Conservation (phyloP, 1,140 invertebrate species). For the Pseudomyrmex sp. region DNA sequence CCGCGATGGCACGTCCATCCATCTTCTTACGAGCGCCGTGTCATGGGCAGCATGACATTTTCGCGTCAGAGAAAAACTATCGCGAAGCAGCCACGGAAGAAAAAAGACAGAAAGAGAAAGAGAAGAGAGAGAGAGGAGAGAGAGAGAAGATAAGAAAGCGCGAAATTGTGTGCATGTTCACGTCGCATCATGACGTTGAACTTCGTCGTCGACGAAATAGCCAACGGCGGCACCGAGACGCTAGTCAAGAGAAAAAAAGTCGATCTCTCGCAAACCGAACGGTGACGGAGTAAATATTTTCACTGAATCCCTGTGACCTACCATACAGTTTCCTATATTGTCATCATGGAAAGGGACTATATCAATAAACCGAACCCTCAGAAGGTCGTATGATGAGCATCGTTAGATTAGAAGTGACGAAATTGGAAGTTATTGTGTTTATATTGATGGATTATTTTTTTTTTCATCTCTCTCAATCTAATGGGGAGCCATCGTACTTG, state of each 20-base stretch:
- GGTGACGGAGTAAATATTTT: slow-evolving; percentile 54
- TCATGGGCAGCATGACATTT: slow-evolving; percentile 65
- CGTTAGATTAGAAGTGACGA: neutral
- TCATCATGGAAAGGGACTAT: slow-evolving; percentile 16
- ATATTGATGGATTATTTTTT: neutral
- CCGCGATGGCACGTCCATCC: slow-evolving; percentile 37
- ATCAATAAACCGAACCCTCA: slow-evolving; percentile 38
- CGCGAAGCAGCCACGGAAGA: slow-evolving; percentile 31
- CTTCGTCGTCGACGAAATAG: slow-evolving; percentile 26
- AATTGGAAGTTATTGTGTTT: slow-evolving; percentile 24
- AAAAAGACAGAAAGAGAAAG: slow-evolving; percentile 41
- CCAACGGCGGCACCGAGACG: neutral
- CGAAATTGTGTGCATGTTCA: slow-evolving; percentile 39
- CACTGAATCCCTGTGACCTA: slow-evolving; percentile 21
- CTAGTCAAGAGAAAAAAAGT: slow-evolving; percentile 34
- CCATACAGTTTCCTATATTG: slow-evolving; percentile 18
- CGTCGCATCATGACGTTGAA: slow-evolving; percentile 24
- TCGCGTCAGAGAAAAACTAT: slow-evolving; percentile 61
- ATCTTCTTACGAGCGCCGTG: slow-evolving; percentile 64
- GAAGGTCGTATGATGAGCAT: neutral
- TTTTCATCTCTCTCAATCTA: neutral
- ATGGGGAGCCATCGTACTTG: neutral
- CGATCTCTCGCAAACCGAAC: slow-evolving; percentile 4
- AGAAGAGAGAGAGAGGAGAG: neutral
- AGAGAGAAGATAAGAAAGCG: slow-evolving; percentile 37